Percentiles rank a stretch among this genome's conserved stretches.
Conservation (phyloP, 2,113 vertebrate species). For the Galemys pyrenaicus region DNA sequence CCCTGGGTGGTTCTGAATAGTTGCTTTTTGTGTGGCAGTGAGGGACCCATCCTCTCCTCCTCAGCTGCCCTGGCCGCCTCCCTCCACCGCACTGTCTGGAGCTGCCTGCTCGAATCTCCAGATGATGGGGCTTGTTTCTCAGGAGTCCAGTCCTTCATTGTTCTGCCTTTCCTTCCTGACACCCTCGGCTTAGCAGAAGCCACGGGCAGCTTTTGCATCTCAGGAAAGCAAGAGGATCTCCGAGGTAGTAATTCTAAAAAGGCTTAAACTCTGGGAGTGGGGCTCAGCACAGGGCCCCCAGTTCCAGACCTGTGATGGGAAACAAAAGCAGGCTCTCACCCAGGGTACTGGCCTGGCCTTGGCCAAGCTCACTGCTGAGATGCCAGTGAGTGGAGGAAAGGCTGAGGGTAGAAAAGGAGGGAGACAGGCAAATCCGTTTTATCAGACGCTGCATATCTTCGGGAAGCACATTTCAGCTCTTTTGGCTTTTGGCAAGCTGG, state of each 20-base stretch:
- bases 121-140: slow-evolving; percentile 18
- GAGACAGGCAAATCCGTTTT: slow-evolving; percentile 82
- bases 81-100: slow-evolving; percentile 61
- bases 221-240: slow-evolving; percentile 55
- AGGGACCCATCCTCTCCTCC: slow-evolving; percentile 56
- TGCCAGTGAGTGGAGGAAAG: slow-evolving; percentile 10
- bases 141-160: slow-evolving; percentile 38
- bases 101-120: neutral
- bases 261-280: neutral
- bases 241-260: slow-evolving; percentile 16
- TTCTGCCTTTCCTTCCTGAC: slow-evolving; percentile 62
- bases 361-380: neutral
- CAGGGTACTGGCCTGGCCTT: neutral
- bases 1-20: slow-evolving; percentile 76
- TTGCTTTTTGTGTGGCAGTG: slow-evolving; percentile 63
- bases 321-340: neutral
- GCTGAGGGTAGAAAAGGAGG: slow-evolving; percentile 40
- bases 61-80: slow-evolving; percentile 62
- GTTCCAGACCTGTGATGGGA: neutral
- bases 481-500: slow-evolving; percentile 85
- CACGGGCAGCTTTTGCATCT: slow-evolving; percentile 9
- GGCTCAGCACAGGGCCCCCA: neutral
- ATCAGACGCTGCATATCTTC: slow-evolving; percentile 84
- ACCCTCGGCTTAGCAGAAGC: slow-evolving; percentile 42
- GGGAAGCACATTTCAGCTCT: slow-evolving; percentile 86